A percentile compares a stretch with the other conserved stretches of the same genome.
Conservation (phyloP, 2,888 invertebrate genomes). For the Drosophila robusta region DNA sequence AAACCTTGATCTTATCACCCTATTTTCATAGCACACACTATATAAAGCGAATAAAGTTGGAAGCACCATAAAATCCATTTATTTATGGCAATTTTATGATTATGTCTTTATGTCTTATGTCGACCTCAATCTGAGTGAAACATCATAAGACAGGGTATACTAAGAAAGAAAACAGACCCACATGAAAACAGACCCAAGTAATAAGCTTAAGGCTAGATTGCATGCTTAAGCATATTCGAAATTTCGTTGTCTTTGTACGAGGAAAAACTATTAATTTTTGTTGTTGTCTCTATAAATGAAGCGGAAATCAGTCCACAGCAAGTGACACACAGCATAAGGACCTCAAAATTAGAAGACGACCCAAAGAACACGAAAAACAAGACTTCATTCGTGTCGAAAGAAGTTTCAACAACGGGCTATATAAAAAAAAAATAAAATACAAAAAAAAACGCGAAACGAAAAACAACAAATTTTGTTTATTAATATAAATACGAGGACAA, state of each 20-base stretch:
- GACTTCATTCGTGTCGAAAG: constrained; percentile 68
- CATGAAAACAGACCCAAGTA: constrained; percentile 7
- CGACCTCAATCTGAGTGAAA: constrained; percentile 41
- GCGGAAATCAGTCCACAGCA: constrained; percentile 11
- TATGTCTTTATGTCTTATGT: constrained; percentile 47
- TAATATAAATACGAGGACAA: constrained; percentile 77
- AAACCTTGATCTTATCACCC: not conserved
- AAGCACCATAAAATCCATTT: not conserved
- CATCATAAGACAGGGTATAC: constrained; percentile 14
- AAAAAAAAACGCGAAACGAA: constrained; percentile 3
- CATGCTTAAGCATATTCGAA: constrained; percentile 59
- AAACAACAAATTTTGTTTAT: constrained; percentile 66
- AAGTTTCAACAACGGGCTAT: constrained; percentile 68
- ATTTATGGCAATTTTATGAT: constrained; percentile 36
- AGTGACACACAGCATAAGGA: constrained; percentile 60
- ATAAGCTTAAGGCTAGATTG: constrained; percentile 41
- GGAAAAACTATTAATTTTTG: constrained; percentile 44
- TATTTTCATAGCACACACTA: not conserved
- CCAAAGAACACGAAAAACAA: constrained; percentile 16
- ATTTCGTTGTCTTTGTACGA: constrained; percentile 35
- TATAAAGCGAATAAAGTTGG: not conserved
- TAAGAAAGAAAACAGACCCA: too few species aligned
- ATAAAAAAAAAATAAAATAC: constrained; percentile 11
- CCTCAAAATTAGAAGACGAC: constrained; percentile 55
- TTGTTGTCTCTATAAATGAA: constrained; percentile 41